phyloP scores from a whole-genome alignment of 2,888 invertebrate species.

The Caenorhabditis sinica region DNA sequence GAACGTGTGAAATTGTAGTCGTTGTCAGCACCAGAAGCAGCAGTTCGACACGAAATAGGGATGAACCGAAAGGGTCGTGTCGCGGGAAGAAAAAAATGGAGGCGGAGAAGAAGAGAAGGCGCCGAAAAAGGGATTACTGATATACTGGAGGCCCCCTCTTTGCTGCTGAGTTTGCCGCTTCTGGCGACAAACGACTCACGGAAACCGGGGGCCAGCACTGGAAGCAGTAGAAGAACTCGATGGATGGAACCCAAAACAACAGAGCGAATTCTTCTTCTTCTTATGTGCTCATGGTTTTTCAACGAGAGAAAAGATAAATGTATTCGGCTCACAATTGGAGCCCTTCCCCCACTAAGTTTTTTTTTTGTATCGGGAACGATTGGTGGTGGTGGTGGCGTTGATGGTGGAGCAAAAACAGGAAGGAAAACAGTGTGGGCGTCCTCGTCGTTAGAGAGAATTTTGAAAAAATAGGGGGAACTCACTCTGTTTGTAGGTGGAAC shows the following conservation, averaged over 20 bases:
- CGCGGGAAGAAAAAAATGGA: background rate
- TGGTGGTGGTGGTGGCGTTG: conserved; percentile 83
- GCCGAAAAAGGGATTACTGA: conserved; percentile 63
- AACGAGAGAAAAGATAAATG: conserved; percentile 52
- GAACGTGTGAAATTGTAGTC: background rate
- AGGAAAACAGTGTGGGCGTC: conserved; percentile 18
- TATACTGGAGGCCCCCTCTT: conserved; percentile 36
- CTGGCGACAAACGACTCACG: conserved; percentile 64
- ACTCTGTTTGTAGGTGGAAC: conserved; percentile 66
- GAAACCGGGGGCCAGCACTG: conserved; percentile 23
- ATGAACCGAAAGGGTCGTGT: background rate
- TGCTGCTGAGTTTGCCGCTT: conserved; percentile 40
- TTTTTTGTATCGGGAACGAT: conserved; percentile 30
- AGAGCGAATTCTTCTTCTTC: conserved; percentile 11
- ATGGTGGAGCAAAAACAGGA: conserved; percentile 49
- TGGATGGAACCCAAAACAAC: conserved; percentile 53
- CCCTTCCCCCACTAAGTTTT: conserved; percentile 5
- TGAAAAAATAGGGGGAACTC: conserved; percentile 14
- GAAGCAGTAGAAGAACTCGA: background rate
- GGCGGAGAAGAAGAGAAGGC: conserved; percentile 25
- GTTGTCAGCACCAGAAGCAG: background rate
- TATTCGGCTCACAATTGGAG: conserved; percentile 52
- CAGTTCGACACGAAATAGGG: conserved; percentile 23
- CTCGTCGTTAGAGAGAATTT: conserved; percentile 82
- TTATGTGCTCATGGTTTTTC: conserved; percentile 39